Evolutionary conservation across 2,888 invertebrate species (phyloP).

Genomic region (Cetonia aurata): DNA sequence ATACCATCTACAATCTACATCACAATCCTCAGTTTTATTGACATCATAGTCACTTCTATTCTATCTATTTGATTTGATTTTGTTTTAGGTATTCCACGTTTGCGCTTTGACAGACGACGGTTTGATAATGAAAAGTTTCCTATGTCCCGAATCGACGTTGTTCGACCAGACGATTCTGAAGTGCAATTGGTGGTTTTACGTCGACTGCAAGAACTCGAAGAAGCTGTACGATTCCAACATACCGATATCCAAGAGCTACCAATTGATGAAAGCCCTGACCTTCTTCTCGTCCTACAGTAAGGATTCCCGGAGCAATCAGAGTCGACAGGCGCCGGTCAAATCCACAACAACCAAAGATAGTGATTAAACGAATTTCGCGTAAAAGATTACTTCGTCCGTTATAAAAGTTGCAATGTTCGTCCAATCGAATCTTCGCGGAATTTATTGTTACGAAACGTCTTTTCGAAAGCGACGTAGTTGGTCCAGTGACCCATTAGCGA

Average conservation of each 20-base stretch:
- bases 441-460: too few relatives aligned
- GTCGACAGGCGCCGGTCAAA: background rate
- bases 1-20: too few relatives aligned
- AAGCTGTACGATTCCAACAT: slow-evolving; percentile 90
- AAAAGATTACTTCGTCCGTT: too few relatives aligned
- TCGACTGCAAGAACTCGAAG: slow-evolving; percentile 86
- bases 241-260: slow-evolving; percentile 91
- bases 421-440: too few relatives aligned
- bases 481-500: too few relatives aligned
- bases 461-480: too few relatives aligned
- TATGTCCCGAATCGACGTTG: slow-evolving; percentile 90
- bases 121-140: slow-evolving; percentile 90
- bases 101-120: slow-evolving; percentile 92
- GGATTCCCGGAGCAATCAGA: slow-evolving; percentile 61
- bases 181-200: slow-evolving; percentile 96
- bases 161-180: slow-evolving; percentile 93
- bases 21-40: too few relatives aligned
- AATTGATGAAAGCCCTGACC: slow-evolving; percentile 89
- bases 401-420: too few relatives aligned
- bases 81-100: slow-evolving; percentile 88
- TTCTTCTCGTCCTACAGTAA: slow-evolving; percentile 90
- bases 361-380: background rate
- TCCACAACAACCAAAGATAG: too few relatives aligned
- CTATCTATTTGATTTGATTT: background rate
- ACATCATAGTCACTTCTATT: too few relatives aligned